Evolutionary conservation across 2,797 vertebrate species (phyloP).

Genomic region (Vultur gryphus): DNA sequence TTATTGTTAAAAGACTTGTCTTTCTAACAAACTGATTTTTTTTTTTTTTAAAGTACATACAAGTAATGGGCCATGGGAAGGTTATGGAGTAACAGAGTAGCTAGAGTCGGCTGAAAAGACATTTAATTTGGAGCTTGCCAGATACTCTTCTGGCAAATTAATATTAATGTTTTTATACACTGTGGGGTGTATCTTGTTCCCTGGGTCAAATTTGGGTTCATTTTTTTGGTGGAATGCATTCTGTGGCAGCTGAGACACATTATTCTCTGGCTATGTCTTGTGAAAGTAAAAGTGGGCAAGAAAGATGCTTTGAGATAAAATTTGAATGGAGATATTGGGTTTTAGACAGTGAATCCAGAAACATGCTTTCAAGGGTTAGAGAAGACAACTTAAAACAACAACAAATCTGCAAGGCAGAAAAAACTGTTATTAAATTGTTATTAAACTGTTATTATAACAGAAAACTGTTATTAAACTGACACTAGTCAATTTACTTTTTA

Average conservation of each 20-base stretch:
- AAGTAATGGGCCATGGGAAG: neutral
- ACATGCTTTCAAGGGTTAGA: neutral
- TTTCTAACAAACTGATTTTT: neutral
- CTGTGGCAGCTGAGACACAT: neutral
- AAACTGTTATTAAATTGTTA: neutral
- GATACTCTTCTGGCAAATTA: conserved; percentile 36
- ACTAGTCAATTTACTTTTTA: neutral
- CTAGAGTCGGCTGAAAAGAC: neutral
- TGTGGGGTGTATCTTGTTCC: conserved; percentile 16
- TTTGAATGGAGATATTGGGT: neutral
- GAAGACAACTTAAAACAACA: neutral
- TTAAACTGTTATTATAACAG: neutral
- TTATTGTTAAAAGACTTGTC: neutral
- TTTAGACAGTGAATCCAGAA: neutral
- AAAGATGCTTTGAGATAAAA: neutral
- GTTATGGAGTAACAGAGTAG: conserved; percentile 25
- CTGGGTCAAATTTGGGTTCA: conserved; percentile 2
- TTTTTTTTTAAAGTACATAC: neutral
- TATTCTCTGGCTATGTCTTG: neutral
- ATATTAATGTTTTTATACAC: neutral
- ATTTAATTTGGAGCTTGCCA: conserved; percentile 28
- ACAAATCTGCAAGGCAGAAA: neutral
- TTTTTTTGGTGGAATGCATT: conserved; percentile 14
- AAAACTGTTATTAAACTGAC: neutral
- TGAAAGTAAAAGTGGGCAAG: neutral